Evolutionary conservation across 1,140 invertebrate genomes (phyloP), one percentile per base, ranked within the genome.

Genomic region (Ips nitidus): DNA sequence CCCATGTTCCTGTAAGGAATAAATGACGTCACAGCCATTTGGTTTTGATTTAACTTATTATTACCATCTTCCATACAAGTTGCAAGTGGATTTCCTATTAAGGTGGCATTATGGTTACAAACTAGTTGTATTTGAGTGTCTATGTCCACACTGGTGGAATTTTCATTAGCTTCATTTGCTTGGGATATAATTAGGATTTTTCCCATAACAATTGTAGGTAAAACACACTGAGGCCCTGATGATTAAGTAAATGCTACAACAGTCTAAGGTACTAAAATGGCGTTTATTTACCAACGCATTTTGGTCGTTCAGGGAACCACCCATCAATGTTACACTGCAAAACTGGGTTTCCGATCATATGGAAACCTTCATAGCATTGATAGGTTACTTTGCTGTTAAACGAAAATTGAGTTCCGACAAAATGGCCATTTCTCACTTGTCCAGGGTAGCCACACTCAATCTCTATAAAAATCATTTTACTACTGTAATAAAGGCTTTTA

Each of bases 381-480:
- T 84, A 88, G 8, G 69, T 75, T 22, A 88, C 78, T 59, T 79
- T 81, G 71, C 86, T 85, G 4, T 82, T 81, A 70, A 82, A 89
- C 37, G 58, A 81, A 73, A 84, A 88, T 0, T 79, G 81, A 39
- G 71, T 80, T 4, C 87, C 87, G 36, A 79, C 76, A 8, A 86
- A 75, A 47, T 77, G 78, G 4, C 86, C 88, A 74, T 87, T 83
- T 2, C 76, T 75, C 38, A 89, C 79, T 67, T 81, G 83, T n/a
- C 84, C 85, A 1, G 88, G 88, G 72, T 82, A 84, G 1, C 84
- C 84, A 75, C 88, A 90, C 41, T 80, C 82, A 85, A 58, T 78
- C 74, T 69, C 83, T 80, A n/a, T 76, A 79, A 40, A 73, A 61
- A 40, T 36, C 7, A 37, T 4, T 38, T 36, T n/a, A 22, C 22